A percentile compares a stretch with the other conserved stretches of the same genome.
Conservation (phyloP, 2,888 invertebrate species). For the Mesoligia furuncula region DNA sequence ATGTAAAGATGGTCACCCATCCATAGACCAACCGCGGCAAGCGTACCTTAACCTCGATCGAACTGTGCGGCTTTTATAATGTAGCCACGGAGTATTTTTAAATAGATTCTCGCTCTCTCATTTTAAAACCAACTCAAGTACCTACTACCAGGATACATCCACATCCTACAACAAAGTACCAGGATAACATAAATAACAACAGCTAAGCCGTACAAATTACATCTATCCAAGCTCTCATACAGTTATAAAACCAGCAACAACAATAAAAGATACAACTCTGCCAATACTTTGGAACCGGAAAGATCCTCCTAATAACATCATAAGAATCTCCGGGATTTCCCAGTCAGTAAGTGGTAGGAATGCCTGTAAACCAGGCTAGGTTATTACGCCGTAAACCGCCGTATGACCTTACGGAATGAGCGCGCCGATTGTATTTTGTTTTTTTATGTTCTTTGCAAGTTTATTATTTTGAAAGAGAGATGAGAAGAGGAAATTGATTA, state of each 20-base stretch:
- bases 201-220: conserved; percentile 27
- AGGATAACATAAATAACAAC: conserved; percentile 26
- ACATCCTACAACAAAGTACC: conserved; percentile 12
- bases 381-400: conserved; percentile 25
- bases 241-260: conserved; percentile 40
- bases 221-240: not conserved
- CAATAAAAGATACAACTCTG: conserved; percentile 30
- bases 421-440: conserved; percentile 16
- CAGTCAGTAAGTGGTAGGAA: conserved; percentile 29
- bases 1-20: too few species aligned
- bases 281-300: conserved; percentile 37
- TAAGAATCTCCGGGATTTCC: conserved; percentile 47
- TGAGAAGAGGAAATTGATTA: too few species aligned
- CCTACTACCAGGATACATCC: not conserved
- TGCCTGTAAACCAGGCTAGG: conserved; percentile 31
- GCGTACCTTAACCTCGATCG: too few species aligned
- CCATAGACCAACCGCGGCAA: too few species aligned
- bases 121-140: not conserved
- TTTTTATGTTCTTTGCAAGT: not conserved
- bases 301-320: conserved; percentile 37
- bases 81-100: not conserved
- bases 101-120: not conserved
- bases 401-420: conserved; percentile 13
- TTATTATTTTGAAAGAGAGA: not conserved
- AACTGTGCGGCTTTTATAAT: too few species aligned